These are phyloP conservation scores for Elysia crispata DNA, from an alignment of 2,888 invertebrate species.

Conservation along the genomic window DNA sequence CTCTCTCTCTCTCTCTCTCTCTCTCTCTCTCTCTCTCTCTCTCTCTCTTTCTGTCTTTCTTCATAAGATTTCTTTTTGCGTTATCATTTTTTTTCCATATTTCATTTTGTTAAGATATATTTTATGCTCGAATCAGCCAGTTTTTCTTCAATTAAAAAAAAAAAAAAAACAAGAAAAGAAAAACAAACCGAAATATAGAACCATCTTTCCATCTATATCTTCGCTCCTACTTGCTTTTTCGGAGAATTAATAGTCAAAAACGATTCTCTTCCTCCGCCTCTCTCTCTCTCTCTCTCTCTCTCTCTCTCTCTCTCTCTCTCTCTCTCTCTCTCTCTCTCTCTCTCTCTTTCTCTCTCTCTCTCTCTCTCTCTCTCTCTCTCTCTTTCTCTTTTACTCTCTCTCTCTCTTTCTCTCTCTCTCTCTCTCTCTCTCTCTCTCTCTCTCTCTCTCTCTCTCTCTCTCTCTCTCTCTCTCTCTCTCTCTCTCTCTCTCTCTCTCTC, in stretches of 20 bases:
- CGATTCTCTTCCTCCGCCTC: too few species aligned
- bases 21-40: slow-evolving; percentile 14
- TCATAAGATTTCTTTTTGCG: too few species aligned
- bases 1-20: not conserved
- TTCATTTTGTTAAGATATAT: too few species aligned
- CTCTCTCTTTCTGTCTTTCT: slow-evolving; percentile 13
- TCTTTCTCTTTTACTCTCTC: not conserved
- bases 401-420: slow-evolving; percentile 25
- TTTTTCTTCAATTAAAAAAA: too few species aligned
- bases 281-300: not conserved
- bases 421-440: slow-evolving; percentile 17
- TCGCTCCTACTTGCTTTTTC: too few species aligned
- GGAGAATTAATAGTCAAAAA: too few species aligned
- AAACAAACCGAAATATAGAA: too few species aligned
- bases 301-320: slow-evolving; percentile 10
- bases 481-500: slow-evolving; percentile 23
- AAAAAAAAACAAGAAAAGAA: too few species aligned
- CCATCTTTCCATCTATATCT: too few species aligned
- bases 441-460: not conserved
- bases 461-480: slow-evolving; percentile 30
- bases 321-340: not conserved
- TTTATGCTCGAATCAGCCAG: too few species aligned
- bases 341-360: slow-evolving; percentile 15
- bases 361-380: not conserved
- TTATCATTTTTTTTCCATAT: too few species aligned